Base-by-base conservation (phyloP, 2,888 invertebrate genomes). In the Phragmatobia fuliginosa region DNA sequence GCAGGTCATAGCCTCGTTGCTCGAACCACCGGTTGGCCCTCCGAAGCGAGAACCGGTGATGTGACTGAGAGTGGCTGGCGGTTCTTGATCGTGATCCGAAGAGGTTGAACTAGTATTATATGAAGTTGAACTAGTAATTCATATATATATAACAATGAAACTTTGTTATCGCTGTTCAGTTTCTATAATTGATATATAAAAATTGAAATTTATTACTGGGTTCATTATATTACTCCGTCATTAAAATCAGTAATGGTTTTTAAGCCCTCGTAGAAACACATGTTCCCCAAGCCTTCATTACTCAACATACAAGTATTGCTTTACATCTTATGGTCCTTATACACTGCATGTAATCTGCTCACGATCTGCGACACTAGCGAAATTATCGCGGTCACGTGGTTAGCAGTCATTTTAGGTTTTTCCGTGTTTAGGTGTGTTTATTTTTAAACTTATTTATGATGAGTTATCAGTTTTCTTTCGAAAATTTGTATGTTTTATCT, bases 231-330 rank as follows among this genome's bases (percentile, higher is more conserved):
- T 45, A 61, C 41, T 65, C 58, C 58, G 38, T 59, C 67, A 68
- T 68, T 72, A 68, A 52, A 38, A 62, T 59, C 62, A 6, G 62
- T 66, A 68, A 72, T 72, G 59, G 61, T 65, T 62, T 71, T 68
- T 59, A 59, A 72, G 62, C 65, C 41, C 49, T 67, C 72, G 60
- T 74, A 68, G 56, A 74, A 71, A 67, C 68, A 64, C 66, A 68
- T 59, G 60, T 66, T 58, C 62, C 38, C 66, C 66, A 38, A 70
- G 61, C 49, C 18, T 45, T 49, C 58, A 72, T 74, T 70, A 73
- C 71, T 62, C 32, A 21, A 68, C 70, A 65, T 73, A 75, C 66
- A 61, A 68, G 66, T 75, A 73, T 67, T 67, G 61, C 73, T 80
- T 79, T 72, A 77, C 66, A 77, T 76, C 33, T 67, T 71, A 72